Evolutionary conservation across 2,113 vertebrate species (phyloP).

Genomic region (Nothoprocta perdicaria): DNA sequence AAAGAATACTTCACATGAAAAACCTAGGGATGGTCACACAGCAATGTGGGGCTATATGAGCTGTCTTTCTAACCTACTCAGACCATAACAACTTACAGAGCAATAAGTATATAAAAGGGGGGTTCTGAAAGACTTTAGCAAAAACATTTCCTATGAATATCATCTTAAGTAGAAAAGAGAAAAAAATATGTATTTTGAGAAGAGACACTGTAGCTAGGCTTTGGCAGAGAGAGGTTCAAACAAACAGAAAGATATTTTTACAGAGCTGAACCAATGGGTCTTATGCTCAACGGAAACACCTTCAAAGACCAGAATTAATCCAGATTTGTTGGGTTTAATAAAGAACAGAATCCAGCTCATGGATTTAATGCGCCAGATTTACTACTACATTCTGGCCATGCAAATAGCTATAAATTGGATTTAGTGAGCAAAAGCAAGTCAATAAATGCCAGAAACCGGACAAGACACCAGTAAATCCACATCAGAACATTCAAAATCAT

Average conservation of each 20-base stretch:
- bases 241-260: slow-evolving; percentile 7
- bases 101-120: not conserved
- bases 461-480: slow-evolving; percentile 33
- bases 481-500: slow-evolving; percentile 31
- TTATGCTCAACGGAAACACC: slow-evolving; percentile 42
- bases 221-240: not conserved
- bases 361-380: slow-evolving; percentile 57
- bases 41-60: not conserved
- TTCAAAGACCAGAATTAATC: slow-evolving; percentile 35
- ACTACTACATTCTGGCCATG: slow-evolving; percentile 28
- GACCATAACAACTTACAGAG: not conserved
- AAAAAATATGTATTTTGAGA: not conserved
- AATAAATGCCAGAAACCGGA: slow-evolving; percentile 51
- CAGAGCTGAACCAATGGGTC: not conserved
- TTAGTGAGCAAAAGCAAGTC: slow-evolving; percentile 31
- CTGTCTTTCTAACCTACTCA: not conserved
- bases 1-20: not conserved
- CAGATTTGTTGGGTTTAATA: slow-evolving; percentile 63
- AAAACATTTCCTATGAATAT: not conserved
- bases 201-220: not conserved
- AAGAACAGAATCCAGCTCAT: slow-evolving; percentile 43
- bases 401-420: slow-evolving; percentile 60
- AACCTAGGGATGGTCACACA: not conserved
- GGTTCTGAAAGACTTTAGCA: not conserved
- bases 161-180: not conserved